phyloP scores from a whole-genome alignment of 1,140 invertebrate species.

The Temnothorax longispinosus region DNA sequence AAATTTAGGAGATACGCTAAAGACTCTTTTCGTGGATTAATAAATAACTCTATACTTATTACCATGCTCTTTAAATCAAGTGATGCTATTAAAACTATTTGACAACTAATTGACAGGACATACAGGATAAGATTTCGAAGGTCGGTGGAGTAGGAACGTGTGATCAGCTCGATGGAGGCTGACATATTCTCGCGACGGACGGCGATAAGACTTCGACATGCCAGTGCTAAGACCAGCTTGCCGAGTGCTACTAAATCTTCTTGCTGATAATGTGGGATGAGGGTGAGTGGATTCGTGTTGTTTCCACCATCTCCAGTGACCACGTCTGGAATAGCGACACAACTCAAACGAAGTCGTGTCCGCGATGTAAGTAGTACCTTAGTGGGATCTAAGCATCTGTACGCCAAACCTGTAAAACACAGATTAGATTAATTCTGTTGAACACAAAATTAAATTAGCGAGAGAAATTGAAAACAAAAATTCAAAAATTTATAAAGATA shows the following conservation, averaged over 20 bases:
- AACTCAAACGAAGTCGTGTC: slow-evolving; percentile 92
- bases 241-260: slow-evolving; percentile 97
- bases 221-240: slow-evolving; percentile 95
- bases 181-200: slow-evolving; percentile 94
- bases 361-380: slow-evolving; percentile 94
- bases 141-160: slow-evolving; percentile 96
- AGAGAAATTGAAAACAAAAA: background rate
- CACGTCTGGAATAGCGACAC: slow-evolving; percentile 94
- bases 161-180: slow-evolving; percentile 95
- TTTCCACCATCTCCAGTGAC: slow-evolving; percentile 92
- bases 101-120: slow-evolving; percentile 78
- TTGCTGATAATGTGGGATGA: slow-evolving; percentile 94
- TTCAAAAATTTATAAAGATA: background rate
- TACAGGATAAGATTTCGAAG: slow-evolving; percentile 97
- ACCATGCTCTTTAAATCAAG: background rate
- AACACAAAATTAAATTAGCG: slow-evolving; percentile 10
- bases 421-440: background rate
- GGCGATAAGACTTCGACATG: slow-evolving; percentile 95
- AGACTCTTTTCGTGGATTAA: background rate
- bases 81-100: background rate
- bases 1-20: background rate
- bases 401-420: slow-evolving; percentile 86
- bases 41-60: background rate
- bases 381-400: slow-evolving; percentile 94
- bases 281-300: slow-evolving; percentile 87